A percentile compares a stretch with the other conserved stretches of the same genome.
These are phyloP conservation scores for Allobates femoralis DNA, from an alignment of 2,797 vertebrate species.

Conservation along the genomic window DNA sequence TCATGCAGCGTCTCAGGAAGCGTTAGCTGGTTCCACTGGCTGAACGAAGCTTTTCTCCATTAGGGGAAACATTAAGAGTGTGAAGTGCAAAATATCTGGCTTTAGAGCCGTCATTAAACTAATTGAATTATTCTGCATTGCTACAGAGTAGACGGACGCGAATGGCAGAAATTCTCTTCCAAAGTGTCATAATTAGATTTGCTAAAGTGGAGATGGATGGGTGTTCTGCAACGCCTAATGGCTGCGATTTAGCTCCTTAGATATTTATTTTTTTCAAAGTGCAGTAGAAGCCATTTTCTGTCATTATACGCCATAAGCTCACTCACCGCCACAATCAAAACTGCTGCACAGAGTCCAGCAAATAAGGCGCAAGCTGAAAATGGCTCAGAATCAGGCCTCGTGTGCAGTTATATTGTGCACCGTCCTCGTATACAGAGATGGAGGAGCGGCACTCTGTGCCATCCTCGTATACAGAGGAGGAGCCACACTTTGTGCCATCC, in stretches of 20 bases:
- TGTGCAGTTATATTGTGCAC: too few species aligned
- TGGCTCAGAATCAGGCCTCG: too few species aligned
- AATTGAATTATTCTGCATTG: conserved; percentile 34
- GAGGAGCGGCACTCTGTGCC: not conserved
- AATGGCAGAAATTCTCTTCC: conserved; percentile 21
- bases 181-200: conserved; percentile 59
- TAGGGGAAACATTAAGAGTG: conserved; percentile 54
- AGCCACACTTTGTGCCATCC: too few species aligned
- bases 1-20: not conserved
- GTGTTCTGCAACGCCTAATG: conserved; percentile 36
- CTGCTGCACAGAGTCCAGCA: not conserved
- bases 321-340: conserved; percentile 8
- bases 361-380: not conserved
- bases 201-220: conserved; percentile 54
- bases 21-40: conserved; percentile 51
- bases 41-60: conserved; percentile 62
- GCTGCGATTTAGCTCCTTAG: conserved; percentile 25
- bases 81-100: conserved; percentile 49
- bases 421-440: not conserved
- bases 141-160: not conserved
- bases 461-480: not conserved
- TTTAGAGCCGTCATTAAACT: conserved; percentile 30
- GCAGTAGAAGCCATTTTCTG: conserved; percentile 42
- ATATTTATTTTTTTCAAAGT: conserved; percentile 1
- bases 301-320: conserved; percentile 40